Conservation (phyloP, 2,113 vertebrate species). For the Callipepla squamata region DNA sequence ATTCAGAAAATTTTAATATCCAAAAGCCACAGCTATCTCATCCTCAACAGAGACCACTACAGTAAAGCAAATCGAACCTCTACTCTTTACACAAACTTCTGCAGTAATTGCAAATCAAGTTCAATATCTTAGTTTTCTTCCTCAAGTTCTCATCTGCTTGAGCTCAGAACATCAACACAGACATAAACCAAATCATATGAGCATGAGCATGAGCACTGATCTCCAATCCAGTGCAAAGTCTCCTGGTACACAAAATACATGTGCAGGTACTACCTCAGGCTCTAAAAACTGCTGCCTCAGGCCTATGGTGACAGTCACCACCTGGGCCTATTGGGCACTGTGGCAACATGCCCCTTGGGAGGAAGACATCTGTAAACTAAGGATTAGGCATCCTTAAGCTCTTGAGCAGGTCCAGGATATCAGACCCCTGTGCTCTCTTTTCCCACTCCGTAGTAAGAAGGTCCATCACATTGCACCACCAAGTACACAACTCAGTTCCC, state of each 20-base stretch:
- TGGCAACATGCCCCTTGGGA: not conserved
- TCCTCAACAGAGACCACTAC: not conserved
- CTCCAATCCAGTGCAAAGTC: not conserved
- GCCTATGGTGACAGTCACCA: accelerated
- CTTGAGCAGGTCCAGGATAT: not conserved
- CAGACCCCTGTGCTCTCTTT: not conserved
- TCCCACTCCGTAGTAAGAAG: not conserved
- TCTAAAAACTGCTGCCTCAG: not conserved
- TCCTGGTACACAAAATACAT: not conserved
- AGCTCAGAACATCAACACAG: not conserved
- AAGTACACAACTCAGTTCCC: not conserved
- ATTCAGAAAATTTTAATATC: not conserved
- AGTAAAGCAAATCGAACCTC: not conserved
- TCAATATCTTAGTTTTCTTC: not conserved
- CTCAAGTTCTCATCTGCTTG: not conserved
- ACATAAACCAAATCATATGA: accelerated
- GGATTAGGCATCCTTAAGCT: not conserved
- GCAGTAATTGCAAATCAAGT: not conserved
- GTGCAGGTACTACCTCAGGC: not conserved
- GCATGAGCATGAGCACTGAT: not conserved
- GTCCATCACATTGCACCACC: not conserved
- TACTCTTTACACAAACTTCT: not conserved
- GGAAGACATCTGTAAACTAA: not conserved
- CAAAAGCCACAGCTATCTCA: not conserved
- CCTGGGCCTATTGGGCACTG: not conserved